Percentiles rank a stretch among this genome's conserved stretches.
phyloP scores from a whole-genome alignment of 2,888 invertebrate genomes.

The Nebria salina region DNA sequence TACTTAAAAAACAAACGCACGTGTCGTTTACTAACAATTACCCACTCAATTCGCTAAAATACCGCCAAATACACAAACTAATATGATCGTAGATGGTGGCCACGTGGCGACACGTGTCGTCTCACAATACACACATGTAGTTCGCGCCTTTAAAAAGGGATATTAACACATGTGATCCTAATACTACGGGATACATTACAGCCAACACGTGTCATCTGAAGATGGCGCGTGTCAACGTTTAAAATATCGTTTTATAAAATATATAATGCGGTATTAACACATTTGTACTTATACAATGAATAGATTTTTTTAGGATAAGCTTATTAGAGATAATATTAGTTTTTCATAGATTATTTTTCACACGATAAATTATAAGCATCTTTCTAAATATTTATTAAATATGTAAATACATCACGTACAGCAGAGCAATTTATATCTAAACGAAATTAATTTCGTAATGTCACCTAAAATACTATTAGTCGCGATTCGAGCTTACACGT shows the following conservation, averaged over 20 bases:
- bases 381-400: no score
- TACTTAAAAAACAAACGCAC: slow-evolving; percentile 7
- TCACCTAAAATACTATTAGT: no score
- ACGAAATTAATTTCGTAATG: no score
- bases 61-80: slow-evolving; percentile 9
- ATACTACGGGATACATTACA: slow-evolving; percentile 2
- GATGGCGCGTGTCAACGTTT: slow-evolving; percentile 11
- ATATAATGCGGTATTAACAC: no score
- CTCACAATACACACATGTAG: slow-evolving; percentile 1
- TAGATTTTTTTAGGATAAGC: no score
- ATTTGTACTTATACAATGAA: no score
- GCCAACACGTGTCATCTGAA: slow-evolving; percentile 13
- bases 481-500: no score
- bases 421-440: no score
- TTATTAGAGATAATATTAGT: no score
- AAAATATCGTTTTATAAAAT: background rate
- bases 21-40: slow-evolving; percentile 24
- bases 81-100: slow-evolving; percentile 6
- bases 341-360: no score
- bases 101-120: slow-evolving; percentile 10
- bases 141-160: background rate
- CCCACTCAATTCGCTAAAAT: slow-evolving; percentile 9
- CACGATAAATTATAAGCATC: no score
- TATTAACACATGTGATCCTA: slow-evolving; percentile 1
- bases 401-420: no score